Evolutionary conservation across 2,113 vertebrate species (phyloP).

Genomic region (Clarias magur): DNA sequence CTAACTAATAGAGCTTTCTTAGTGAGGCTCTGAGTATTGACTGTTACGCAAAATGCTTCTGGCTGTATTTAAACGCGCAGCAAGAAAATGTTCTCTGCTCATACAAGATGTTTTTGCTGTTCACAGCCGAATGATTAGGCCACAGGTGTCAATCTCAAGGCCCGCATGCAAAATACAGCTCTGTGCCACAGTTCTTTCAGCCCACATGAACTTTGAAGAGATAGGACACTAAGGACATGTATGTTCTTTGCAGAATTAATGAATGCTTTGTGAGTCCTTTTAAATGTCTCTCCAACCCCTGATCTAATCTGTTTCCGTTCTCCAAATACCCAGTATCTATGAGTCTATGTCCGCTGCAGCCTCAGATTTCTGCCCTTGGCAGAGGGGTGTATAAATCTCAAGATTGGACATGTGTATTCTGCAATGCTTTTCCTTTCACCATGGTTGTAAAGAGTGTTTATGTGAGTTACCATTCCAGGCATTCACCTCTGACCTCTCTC

Average conservation of each 20-base stretch:
- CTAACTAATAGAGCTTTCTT: background rate
- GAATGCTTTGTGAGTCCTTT: background rate
- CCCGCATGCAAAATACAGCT: background rate
- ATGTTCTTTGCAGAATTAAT: background rate
- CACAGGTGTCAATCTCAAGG: background rate
- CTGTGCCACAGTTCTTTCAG: background rate
- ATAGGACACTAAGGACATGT: background rate
- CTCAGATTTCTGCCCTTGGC: background rate
- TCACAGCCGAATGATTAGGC: background rate
- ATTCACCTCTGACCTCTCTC: background rate
- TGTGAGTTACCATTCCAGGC: background rate
- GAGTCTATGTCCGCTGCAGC: background rate
- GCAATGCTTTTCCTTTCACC: background rate
- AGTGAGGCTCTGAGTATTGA: background rate
- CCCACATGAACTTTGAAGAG: background rate
- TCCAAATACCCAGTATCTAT: background rate
- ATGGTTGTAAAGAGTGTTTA: background rate
- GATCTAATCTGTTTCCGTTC: conserved; percentile 3
- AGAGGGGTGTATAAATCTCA: background rate
- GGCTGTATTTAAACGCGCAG: background rate
- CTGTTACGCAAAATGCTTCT: background rate
- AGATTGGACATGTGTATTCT: background rate
- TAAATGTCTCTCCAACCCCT: background rate
- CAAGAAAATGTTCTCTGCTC: background rate
- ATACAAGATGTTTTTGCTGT: background rate